These are phyloP conservation scores for Peromyscus polionotus DNA, from an alignment of 2,113 vertebrate species.

Conservation along the genomic window DNA sequence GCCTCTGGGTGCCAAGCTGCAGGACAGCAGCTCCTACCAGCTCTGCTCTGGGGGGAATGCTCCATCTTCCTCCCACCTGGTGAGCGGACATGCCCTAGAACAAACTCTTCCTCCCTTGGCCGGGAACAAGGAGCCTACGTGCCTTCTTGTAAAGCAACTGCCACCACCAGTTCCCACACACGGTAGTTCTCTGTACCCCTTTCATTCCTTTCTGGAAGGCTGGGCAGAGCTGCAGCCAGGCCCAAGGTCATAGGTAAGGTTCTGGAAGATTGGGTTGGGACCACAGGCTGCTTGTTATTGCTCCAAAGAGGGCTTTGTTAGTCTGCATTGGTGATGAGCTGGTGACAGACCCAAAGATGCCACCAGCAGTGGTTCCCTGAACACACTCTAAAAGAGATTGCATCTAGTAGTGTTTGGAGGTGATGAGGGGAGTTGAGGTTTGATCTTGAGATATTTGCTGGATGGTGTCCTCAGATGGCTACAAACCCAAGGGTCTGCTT, in stretches of 20 bases:
- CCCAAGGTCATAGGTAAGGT: not conserved
- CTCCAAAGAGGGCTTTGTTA: not conserved
- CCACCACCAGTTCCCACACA: fast-evolving
- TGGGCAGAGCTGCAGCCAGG: not conserved
- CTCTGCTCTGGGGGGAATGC: not conserved
- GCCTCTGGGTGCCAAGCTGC: fast-evolving
- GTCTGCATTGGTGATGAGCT: not conserved
- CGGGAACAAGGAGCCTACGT: not conserved
- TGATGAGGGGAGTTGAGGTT: not conserved
- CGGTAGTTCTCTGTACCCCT: not conserved
- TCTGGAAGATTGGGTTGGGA: not conserved
- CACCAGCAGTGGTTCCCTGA: not conserved
- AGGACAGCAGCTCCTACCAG: not conserved
- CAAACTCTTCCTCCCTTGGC: not conserved
- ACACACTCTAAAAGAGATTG: not conserved
- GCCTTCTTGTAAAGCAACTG: not conserved
- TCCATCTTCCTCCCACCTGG: not conserved
- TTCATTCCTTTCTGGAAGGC: not conserved
- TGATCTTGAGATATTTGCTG: not conserved
- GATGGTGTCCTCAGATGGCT: not conserved
- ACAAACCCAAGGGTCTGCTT: fast-evolving
- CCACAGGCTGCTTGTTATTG: not conserved
- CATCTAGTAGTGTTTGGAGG: fast-evolving
- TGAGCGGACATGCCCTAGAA: too few species aligned
- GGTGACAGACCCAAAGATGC: not conserved